Conservation (phyloP, 2,797 vertebrate genomes). For the Babyrousa celebensis region DNA sequence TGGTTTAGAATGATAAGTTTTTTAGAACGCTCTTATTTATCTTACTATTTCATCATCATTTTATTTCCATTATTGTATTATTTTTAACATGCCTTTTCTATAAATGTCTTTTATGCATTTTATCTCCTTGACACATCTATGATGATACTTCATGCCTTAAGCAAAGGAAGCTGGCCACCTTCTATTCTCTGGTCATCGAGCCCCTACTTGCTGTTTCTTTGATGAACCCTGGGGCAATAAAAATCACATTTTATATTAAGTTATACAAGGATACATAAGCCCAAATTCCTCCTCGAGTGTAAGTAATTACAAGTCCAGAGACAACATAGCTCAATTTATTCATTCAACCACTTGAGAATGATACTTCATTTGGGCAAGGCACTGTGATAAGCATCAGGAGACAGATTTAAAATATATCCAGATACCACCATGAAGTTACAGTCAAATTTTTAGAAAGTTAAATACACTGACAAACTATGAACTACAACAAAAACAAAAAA, state of each 20-base stretch:
- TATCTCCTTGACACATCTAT: neutral
- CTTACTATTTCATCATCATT: neutral
- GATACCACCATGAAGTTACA: neutral
- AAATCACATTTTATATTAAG: neutral
- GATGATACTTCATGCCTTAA: neutral
- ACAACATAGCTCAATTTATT: neutral
- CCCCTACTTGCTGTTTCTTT: neutral
- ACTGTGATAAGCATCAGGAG: neutral
- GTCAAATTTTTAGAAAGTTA: neutral
- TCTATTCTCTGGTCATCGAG: neutral
- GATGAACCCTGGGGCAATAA: neutral
- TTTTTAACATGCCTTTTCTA: constrained; percentile 13
- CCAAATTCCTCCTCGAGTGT: neutral
- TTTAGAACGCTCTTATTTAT: neutral
- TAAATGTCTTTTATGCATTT: neutral
- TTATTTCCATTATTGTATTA: constrained; percentile 26
- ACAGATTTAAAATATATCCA: constrained; percentile 5
- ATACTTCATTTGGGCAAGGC: neutral
- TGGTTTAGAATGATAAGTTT: neutral
- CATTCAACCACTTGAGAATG: neutral
- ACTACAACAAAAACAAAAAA: neutral
- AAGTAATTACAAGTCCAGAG: neutral
- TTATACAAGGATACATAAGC: neutral
- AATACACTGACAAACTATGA: neutral
- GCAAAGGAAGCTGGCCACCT: neutral